Evolutionary conservation across 2,113 vertebrate species (phyloP).

Genomic region (Podiceps cristatus): DNA sequence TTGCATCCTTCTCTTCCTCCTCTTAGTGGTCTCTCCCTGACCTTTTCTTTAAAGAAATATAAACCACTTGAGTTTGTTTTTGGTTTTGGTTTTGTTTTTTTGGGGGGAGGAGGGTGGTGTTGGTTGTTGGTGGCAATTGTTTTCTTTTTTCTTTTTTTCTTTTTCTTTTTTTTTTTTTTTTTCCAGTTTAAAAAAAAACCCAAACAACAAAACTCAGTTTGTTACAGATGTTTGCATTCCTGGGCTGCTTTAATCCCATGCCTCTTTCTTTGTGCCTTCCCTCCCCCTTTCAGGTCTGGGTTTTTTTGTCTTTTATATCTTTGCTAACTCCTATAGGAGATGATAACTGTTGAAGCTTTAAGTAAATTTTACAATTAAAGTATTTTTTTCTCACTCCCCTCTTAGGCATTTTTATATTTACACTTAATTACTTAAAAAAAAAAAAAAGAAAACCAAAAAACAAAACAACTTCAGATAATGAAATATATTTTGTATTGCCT

Average conservation of each 20-base stretch:
- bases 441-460: background rate
- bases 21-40: background rate
- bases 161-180: background rate
- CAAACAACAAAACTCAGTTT: background rate
- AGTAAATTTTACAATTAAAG: constrained; percentile 72
- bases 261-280: constrained; percentile 63
- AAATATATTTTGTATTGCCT: constrained; percentile 77
- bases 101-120: background rate
- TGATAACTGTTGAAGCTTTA: constrained; percentile 75
- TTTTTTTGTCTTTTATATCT: constrained; percentile 68
- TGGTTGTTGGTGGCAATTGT: background rate
- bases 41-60: background rate
- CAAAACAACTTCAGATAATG: constrained; percentile 65
- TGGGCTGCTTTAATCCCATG: constrained; percentile 58
- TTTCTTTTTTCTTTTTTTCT: background rate
- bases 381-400: constrained; percentile 78
- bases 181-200: background rate
- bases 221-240: constrained; percentile 67
- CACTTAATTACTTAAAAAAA: constrained; percentile 54
- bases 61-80: background rate
- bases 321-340: constrained; percentile 69
- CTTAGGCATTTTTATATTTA: constrained; percentile 74
- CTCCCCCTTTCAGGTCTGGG: constrained; percentile 44
- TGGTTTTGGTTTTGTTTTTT: background rate
- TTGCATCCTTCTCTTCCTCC: constrained; percentile 61